Percentiles rank a stretch among this genome's conserved stretches.
These are phyloP conservation scores for Leptinotarsa peninsularis DNA, from an alignment of 2,888 invertebrate species.

Conservation along the genomic window DNA sequence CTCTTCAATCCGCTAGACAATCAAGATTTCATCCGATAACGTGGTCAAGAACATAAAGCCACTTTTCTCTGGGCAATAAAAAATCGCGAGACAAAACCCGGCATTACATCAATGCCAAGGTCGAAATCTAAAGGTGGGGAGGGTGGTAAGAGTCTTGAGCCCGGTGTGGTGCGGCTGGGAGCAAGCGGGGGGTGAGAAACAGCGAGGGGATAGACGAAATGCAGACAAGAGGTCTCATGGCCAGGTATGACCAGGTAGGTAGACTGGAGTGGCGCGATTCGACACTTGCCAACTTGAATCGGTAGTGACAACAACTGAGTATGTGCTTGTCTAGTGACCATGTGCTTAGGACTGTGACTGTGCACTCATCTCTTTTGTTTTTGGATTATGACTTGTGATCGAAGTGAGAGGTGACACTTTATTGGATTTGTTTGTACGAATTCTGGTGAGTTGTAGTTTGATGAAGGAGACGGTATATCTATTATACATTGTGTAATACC, in stretches of 20 bases:
- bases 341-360: slow-evolving; percentile 31
- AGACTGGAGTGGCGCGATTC: slow-evolving; percentile 38
- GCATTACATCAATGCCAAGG: slow-evolving; percentile 31
- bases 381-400: slow-evolving; percentile 25
- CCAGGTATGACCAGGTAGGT: slow-evolving; percentile 41
- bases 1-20: background rate
- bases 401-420: slow-evolving; percentile 21
- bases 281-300: slow-evolving; percentile 43
- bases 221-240: slow-evolving; percentile 42
- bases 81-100: slow-evolving; percentile 31
- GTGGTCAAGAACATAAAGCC: slow-evolving; percentile 29
- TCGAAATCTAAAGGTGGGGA: slow-evolving; percentile 25
- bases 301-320: slow-evolving; percentile 32
- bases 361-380: slow-evolving; percentile 22
- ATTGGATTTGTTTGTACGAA: slow-evolving; percentile 22
- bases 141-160: slow-evolving; percentile 30
- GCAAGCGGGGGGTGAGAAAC: slow-evolving; percentile 32
- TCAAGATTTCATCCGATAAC: slow-evolving; percentile 22
- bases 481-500: too few species aligned
- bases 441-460: background rate
- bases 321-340: slow-evolving; percentile 17
- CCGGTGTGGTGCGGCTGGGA: slow-evolving; percentile 28
- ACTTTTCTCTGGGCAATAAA: slow-evolving; percentile 11
- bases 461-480: background rate
- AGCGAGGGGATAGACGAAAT: slow-evolving; percentile 38